These are phyloP conservation scores for Pimephales promelas DNA, from an alignment of 2,113 vertebrate genomes.

Conservation along the genomic window DNA sequence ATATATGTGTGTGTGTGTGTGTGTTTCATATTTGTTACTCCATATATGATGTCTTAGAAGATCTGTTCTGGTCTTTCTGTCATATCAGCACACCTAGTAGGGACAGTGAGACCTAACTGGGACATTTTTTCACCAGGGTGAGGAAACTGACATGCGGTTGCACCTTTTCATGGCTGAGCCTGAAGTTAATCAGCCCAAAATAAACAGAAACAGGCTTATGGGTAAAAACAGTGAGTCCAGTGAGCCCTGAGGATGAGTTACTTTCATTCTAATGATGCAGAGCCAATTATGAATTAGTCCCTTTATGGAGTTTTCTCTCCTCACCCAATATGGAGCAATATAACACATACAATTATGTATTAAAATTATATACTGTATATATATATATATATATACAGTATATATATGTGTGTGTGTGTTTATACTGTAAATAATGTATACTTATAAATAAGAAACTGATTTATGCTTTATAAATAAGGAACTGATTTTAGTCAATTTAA, in stretches of 20 bases:
- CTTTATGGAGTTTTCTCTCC: background rate
- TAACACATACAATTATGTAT: background rate
- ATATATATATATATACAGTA: too few species aligned
- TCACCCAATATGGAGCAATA: background rate
- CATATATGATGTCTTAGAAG: background rate
- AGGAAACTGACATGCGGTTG: constrained; percentile 56
- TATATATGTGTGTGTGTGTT: too few species aligned
- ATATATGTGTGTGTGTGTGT: too few species aligned
- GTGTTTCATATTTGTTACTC: background rate
- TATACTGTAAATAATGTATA: too few species aligned
- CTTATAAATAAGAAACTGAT: too few species aligned
- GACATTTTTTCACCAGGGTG: constrained; percentile 49
- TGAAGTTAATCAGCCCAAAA: constrained; percentile 43
- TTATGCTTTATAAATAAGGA: too few species aligned
- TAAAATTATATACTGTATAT: too few species aligned
- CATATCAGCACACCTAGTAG: constrained; percentile 4
- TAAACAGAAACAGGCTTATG: constrained; percentile 32
- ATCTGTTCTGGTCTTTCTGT: constrained; percentile 11
- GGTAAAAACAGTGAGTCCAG: constrained; percentile 35
- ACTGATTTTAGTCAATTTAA: background rate
- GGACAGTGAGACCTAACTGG: constrained; percentile 5
- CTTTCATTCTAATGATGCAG: background rate
- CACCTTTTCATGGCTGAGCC: constrained; percentile 50
- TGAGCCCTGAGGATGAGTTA: constrained; percentile 30
- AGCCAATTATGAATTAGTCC: background rate